Base-by-base conservation (phyloP, 1,140 invertebrate genomes). In the Macrobrachium nipponense region DNA sequence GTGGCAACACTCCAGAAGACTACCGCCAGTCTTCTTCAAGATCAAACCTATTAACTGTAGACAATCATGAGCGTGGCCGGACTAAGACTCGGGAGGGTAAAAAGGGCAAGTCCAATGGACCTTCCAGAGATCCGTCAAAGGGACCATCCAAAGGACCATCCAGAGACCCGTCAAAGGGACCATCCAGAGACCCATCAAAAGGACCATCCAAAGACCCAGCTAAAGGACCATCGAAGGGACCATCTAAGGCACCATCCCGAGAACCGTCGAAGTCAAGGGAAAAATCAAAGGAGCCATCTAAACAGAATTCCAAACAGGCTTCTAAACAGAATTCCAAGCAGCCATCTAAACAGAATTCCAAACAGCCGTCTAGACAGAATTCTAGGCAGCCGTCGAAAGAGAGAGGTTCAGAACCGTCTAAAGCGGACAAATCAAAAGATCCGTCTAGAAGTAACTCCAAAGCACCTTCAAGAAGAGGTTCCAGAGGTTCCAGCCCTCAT, bases 1-100 rank as follows among this genome's bases (percentile, higher is more conserved):
- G 73, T 70, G 81, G 81, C 44, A 18, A 66, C 70, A 78, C 89
- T 17, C 60, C 88, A 20, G 62, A 75, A 18, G 75, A 87, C 61
- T 84, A 86, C 80, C 58, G 51, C 4, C 2, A 66, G 14, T n/a
- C 58, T 14, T n/a, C 58, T 14, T 51, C 68, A 79, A 12, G 51
- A 51, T 51, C 51, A 51, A 12, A 12, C 51, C 8, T 51, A 51
- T 51, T 51, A 51, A 51, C 51, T 51, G 51, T 51, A 10, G 51
- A 51, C 51, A 51, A 6, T 51, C 7, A 51, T 51, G 51, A 51
- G 51, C 51, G 51, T 6, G 51, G 51, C 51, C 51, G 51, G 51
- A 10, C 51, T 51, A 75, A 77, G 70, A 80, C 17, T 58, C 83
- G 44, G 77, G 66, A 64, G 14, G 58, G 15, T n/a, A 44, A 11